Evolutionary conservation across 2,888 invertebrate species (phyloP), one percentile per base, ranked within the genome.

Genomic region (Drosophila birchii): DNA sequence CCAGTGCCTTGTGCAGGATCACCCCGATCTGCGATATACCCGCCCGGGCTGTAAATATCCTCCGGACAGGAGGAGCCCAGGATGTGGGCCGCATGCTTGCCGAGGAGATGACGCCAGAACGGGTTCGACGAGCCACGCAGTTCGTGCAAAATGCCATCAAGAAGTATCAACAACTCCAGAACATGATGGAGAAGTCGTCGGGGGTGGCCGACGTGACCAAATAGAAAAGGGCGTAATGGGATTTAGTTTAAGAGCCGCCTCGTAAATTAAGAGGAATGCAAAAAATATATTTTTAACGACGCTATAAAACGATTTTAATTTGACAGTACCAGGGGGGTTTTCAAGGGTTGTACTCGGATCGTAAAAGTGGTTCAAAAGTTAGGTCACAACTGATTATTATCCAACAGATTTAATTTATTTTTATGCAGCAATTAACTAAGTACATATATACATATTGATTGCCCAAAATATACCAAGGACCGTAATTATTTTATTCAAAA

Each of bases 21-120:
- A 94, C 95, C 0, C 93, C 94, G 2, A 76, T 95, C 58, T 95
- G 95, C 79, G 93, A 93, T 14, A 93, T 94, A 61, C 92, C 93
- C 5, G 88, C 87, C 54, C 88, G 86, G 16, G 90, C 91, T n/a
- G 76, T 91, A 0, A 83, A 89, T 12, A 90, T 91, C 38, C 70
- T 92, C 14, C 79, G 86, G 16, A 80, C 86, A 5, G 84, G 86
- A 6, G 85, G 90, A 1, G 83, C 91, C 5, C 91, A 90, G 4
- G 88, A 89, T 66, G 81, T 92, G 56, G 91, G 91, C 5, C 90
- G 91, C 54, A 90, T 91, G 86, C 49, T 92, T 14, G 91, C 89
- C 32, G 88, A 89, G 6, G 92, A 90, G 78, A 93, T 95, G 77
- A 94, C 94, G 0, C 93, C 94, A 2, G 94, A 95, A 59, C 93